phyloP scores from a whole-genome alignment of 2,113 vertebrate species.

The Nannospalax galili region DNA sequence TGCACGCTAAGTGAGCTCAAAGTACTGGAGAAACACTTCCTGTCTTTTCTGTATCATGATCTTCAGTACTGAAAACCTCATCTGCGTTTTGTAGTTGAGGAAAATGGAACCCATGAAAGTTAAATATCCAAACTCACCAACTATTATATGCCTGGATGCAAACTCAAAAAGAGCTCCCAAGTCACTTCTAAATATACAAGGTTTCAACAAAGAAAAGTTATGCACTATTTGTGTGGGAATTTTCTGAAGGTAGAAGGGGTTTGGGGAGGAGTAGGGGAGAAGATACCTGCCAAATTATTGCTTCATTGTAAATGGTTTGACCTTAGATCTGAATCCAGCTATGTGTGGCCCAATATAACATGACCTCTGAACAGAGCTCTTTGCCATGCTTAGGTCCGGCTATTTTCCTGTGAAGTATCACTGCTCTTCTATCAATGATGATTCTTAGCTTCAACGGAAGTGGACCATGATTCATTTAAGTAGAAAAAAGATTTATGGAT shows the following conservation, averaged over 20 bases:
- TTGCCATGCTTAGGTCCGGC: rapidly evolving
- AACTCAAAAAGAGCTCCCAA: not conserved
- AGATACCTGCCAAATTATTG: not conserved
- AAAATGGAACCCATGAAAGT: not conserved
- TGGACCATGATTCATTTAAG: not conserved
- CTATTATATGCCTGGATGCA: not conserved
- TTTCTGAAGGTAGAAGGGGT: not conserved
- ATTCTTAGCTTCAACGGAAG: not conserved
- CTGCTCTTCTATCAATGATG: not conserved
- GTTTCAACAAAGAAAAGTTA: not conserved
- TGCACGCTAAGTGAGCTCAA: not conserved
- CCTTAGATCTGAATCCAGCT: not conserved
- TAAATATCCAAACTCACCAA: not conserved
- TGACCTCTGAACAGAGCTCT: not conserved
- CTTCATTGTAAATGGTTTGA: not conserved
- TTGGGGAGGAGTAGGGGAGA: not conserved
- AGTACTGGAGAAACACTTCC: not conserved
- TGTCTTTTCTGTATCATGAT: not conserved
- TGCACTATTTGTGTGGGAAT: not conserved
- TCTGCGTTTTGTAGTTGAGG: not conserved
- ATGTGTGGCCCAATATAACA: not conserved
- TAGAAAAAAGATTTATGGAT: not conserved
- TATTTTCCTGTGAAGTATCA: not conserved
- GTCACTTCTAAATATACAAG: not conserved
- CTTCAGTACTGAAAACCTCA: not conserved